Conservation (phyloP, 2,113 vertebrate species). For the Galeopterus variegatus region DNA sequence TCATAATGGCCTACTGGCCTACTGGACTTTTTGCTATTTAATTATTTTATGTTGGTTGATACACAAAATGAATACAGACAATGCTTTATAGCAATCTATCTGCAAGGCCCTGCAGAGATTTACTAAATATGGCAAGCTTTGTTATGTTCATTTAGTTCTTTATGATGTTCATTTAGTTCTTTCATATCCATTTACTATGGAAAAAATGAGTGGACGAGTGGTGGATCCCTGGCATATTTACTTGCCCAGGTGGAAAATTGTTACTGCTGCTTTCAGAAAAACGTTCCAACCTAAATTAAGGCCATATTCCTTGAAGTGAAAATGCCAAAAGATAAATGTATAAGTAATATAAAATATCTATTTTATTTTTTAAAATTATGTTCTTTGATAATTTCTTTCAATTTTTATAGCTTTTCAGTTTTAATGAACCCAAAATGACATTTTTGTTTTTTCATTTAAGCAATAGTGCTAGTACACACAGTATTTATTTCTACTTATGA, state of each 20-base stretch:
- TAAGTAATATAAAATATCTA: neutral
- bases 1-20: constrained; percentile 14
- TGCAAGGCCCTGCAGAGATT: constrained; percentile 28
- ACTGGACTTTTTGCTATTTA: constrained; percentile 42
- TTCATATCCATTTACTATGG: constrained; percentile 57
- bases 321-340: constrained; percentile 31
- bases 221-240: neutral
- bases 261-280: constrained; percentile 67
- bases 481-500: constrained; percentile 44
- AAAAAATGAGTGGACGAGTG: constrained; percentile 51
- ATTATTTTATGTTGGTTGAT: constrained; percentile 60
- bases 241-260: constrained; percentile 59
- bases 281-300: constrained; percentile 58
- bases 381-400: constrained; percentile 46
- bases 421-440: neutral
- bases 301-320: constrained; percentile 29
- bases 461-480: neutral
- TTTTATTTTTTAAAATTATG: neutral
- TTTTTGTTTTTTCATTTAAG: constrained; percentile 36
- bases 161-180: constrained; percentile 28
- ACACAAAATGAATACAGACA: neutral
- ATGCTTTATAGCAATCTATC: constrained; percentile 50
- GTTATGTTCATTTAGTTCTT: constrained; percentile 45
- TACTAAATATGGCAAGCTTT: constrained; percentile 30
- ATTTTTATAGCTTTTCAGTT: constrained; percentile 22